Conservation (phyloP, 2,888 invertebrate genomes). For the Ophraella communa region DNA sequence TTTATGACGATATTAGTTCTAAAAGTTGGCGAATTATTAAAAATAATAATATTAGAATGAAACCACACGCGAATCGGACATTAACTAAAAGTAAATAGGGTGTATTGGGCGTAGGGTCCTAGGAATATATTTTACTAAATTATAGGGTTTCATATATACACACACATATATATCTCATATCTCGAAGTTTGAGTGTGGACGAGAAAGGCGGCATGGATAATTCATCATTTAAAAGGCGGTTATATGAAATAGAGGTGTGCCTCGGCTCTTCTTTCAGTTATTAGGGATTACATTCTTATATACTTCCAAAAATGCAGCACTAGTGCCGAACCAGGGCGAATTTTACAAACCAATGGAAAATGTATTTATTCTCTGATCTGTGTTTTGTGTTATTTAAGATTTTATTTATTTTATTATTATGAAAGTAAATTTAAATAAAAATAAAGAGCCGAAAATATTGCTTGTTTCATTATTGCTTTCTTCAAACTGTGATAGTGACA, state of each 20-base stretch:
- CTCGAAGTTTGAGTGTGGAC: constrained; percentile 10
- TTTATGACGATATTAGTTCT: no score
- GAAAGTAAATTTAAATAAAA: no score
- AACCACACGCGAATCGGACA: constrained; percentile 41
- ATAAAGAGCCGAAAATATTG: no score
- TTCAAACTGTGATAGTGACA: no score
- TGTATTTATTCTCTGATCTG: no score
- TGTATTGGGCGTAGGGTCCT: constrained; percentile 33
- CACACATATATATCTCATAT: constrained; percentile 35
- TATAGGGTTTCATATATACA: constrained; percentile 32
- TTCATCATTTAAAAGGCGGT: constrained; percentile 18
- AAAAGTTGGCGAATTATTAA: neutral
- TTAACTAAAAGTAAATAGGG: constrained; percentile 41
- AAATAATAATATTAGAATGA: constrained; percentile 33
- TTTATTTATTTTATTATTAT: no score
- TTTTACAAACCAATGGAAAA: no score
- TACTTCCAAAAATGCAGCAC: no score
- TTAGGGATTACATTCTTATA: no score
- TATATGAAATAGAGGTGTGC: constrained; percentile 10
- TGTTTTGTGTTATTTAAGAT: no score
- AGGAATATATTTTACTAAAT: constrained; percentile 40
- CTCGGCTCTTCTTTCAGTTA: neutral
- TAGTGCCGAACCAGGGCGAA: no score
- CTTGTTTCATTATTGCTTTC: no score
- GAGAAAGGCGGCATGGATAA: constrained; percentile 12